A percentile compares a stretch with the other conserved stretches of the same genome.
Conservation (phyloP, 2,797 vertebrate species). For the Sebastes cheni region DNA sequence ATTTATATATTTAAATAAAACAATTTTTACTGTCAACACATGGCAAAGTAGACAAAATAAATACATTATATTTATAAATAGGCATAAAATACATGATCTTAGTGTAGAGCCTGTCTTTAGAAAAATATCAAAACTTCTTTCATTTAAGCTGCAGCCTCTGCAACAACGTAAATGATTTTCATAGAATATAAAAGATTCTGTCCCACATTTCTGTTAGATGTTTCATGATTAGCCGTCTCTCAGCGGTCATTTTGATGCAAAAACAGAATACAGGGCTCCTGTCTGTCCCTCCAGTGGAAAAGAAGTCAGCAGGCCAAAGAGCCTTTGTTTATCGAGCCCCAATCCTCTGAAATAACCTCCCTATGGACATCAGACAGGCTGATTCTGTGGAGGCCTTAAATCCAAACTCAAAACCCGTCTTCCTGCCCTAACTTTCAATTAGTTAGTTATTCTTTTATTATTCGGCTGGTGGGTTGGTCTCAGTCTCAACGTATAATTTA, state of each 20-base stretch:
- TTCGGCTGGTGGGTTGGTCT: too few species aligned
- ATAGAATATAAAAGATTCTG: not conserved
- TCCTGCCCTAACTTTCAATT: too few species aligned
- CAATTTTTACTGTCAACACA: not conserved
- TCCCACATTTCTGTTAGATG: not conserved
- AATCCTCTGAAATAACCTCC: too few species aligned
- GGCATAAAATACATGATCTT: not conserved
- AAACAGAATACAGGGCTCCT: too few species aligned
- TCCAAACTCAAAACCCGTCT: too few species aligned
- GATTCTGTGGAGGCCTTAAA: too few species aligned
- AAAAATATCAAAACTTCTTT: conserved; percentile 1
- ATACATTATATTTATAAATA: conserved; percentile 19
- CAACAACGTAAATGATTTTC: not conserved
- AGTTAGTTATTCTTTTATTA: too few species aligned
- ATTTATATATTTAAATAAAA: conserved; percentile 3
- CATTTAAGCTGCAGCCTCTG: not conserved
- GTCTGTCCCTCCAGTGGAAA: too few species aligned
- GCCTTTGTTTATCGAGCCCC: too few species aligned
- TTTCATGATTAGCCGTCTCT: not conserved
- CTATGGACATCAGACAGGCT: too few species aligned
- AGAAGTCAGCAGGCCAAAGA: too few species aligned
- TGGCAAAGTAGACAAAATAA: conserved; percentile 32
- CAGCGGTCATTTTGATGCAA: not conserved
- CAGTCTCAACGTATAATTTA: too few species aligned
- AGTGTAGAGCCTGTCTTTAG: not conserved